Percentiles rank a stretch among this genome's conserved stretches.
phyloP scores from a whole-genome alignment of 2,888 invertebrate species.

The Hypercompe scribonia region DNA sequence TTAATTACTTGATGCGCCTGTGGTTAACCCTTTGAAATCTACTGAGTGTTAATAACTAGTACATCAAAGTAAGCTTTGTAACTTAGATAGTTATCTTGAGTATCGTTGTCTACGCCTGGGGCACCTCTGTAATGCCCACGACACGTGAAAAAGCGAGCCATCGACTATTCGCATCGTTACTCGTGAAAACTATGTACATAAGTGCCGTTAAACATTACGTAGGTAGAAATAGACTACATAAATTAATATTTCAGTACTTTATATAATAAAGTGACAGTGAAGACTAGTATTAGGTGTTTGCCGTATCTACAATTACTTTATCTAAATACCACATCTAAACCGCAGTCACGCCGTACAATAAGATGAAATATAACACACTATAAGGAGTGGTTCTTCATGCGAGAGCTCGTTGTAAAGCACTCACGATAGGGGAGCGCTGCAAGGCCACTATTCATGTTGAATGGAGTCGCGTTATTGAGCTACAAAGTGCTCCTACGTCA shows the following conservation, averaged over 20 bases:
- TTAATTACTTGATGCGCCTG: background rate
- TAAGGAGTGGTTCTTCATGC: slow-evolving; percentile 50
- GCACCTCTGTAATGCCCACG: background rate
- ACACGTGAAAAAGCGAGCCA: background rate
- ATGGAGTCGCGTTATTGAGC: slow-evolving; percentile 65
- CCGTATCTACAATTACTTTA: background rate
- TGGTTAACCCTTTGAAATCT: background rate
- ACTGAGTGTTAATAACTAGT: slow-evolving; percentile 2
- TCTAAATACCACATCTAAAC: background rate
- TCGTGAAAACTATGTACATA: too few relatives aligned
- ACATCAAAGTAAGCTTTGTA: slow-evolving; percentile 1
- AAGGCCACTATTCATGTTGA: slow-evolving; percentile 62
- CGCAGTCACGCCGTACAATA: slow-evolving; percentile 9
- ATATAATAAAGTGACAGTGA: background rate
- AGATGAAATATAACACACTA: slow-evolving; percentile 21
- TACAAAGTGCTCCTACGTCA: slow-evolving; percentile 69
- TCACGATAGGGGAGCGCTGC: slow-evolving; percentile 48
- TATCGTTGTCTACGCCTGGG: background rate
- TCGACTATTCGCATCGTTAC: background rate
- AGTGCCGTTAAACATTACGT: too few relatives aligned
- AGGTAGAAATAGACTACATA: too few relatives aligned
- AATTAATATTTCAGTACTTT: too few relatives aligned
- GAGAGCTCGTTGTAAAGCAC: slow-evolving; percentile 50
- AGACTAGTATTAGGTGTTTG: background rate
- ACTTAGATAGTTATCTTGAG: background rate